Conservation (phyloP, 35 echinoderm and acorn worm species). For the Heliocidaris tuberculata region DNA sequence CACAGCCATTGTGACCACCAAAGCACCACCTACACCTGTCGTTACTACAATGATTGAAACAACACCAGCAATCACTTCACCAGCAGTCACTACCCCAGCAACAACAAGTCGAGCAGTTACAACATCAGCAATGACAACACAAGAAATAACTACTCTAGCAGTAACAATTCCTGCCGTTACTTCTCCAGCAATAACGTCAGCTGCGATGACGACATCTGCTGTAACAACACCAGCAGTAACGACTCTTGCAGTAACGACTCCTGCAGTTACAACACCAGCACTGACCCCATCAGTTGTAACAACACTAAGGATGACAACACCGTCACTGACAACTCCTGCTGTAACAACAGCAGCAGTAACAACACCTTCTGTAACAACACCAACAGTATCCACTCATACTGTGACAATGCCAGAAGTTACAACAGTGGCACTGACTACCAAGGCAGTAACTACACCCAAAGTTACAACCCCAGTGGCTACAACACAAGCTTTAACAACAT, state of each 20-base stretch:
- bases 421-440: neutral
- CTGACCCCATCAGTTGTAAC: constrained; percentile 41
- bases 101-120: constrained; percentile 23
- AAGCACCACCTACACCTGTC: neutral
- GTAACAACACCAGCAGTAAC: constrained; percentile 33
- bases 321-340: constrained; percentile 13
- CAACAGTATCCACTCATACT: neutral
- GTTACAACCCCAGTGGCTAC: constrained; percentile 15
- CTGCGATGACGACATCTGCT: neutral
- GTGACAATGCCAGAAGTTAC: constrained; percentile 30
- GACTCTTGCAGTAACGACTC: constrained; percentile 41
- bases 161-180: neutral
- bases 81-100: neutral
- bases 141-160: constrained; percentile 8
- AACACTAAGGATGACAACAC: constrained; percentile 26
- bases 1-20: neutral
- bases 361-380: neutral
- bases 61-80: constrained; percentile 18
- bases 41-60: constrained; percentile 8
- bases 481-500: constrained; percentile 27
- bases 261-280: constrained; percentile 14
- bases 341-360: neutral
- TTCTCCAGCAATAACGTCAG: neutral
- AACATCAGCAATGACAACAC: neutral
- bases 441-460: neutral